Conservation (phyloP, 2,797 vertebrate genomes). For the Halcyon badia region DNA sequence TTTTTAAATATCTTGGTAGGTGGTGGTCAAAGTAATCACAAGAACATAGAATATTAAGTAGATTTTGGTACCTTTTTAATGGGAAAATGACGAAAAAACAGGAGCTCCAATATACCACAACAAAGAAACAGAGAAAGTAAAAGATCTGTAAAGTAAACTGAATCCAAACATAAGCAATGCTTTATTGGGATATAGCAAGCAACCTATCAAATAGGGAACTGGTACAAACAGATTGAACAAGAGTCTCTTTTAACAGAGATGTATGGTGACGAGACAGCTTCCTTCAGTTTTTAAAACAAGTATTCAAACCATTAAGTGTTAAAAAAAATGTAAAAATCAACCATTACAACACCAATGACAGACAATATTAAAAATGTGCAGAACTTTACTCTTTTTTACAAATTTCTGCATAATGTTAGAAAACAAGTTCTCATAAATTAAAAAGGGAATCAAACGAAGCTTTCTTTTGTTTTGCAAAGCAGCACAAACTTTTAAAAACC, state of each 20-base stretch:
- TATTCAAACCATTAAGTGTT: conserved; percentile 63
- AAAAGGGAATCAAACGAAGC: conserved; percentile 67
- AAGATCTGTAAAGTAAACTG: conserved; percentile 36
- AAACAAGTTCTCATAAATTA: conserved; percentile 80
- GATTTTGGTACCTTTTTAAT: conserved; percentile 47
- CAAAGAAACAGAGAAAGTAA: conserved; percentile 37
- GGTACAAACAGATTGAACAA: conserved; percentile 75
- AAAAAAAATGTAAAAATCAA: conserved; percentile 6
- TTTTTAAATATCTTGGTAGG: neutral
- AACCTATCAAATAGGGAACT: conserved; percentile 72
- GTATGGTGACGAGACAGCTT: conserved; percentile 66
- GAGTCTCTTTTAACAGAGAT: conserved; percentile 83
- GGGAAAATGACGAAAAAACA: conserved; percentile 7
- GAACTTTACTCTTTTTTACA: conserved; percentile 73
- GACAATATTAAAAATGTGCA: conserved; percentile 76
- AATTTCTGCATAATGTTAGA: conserved; percentile 71
- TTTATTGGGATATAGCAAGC: conserved; percentile 80
- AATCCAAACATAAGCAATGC: conserved; percentile 70
- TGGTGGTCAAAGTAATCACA: conserved; percentile 15
- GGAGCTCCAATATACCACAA: neutral
- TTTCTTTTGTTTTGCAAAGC: conserved; percentile 57
- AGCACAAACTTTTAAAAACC: conserved; percentile 66
- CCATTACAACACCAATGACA: conserved; percentile 74
- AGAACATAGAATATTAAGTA: conserved; percentile 6
- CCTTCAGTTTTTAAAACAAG: conserved; percentile 75